phyloP scores from a whole-genome alignment of 1,140 invertebrate genomes.

The Pristionchus pacificus region DNA sequence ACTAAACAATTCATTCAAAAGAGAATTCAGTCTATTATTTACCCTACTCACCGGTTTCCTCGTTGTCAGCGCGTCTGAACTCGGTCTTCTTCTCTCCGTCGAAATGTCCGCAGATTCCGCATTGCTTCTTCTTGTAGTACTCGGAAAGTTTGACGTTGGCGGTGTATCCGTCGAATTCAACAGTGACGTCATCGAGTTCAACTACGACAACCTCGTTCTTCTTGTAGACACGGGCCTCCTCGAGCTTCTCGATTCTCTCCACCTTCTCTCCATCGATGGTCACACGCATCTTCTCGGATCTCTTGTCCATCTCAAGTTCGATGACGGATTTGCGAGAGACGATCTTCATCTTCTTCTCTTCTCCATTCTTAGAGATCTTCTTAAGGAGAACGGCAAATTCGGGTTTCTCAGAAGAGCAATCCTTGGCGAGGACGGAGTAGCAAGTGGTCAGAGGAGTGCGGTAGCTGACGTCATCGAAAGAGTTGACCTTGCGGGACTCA shows the following conservation, averaged over 20 bases:
- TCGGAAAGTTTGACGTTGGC: conserved; percentile 14
- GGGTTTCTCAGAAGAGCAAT: conserved; percentile 26
- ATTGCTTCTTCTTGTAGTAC: conserved; percentile 31
- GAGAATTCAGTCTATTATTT: too few species aligned
- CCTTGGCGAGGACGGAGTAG: conserved; percentile 33
- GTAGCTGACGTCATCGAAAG: conserved; percentile 28
- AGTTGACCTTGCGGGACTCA: conserved; percentile 25
- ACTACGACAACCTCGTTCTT: conserved; percentile 11
- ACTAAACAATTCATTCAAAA: too few species aligned
- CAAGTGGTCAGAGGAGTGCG: conserved; percentile 19
- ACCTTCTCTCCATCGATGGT: conserved; percentile 25
- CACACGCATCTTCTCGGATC: conserved; percentile 17
- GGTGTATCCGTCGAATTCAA: conserved; percentile 27
- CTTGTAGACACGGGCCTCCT: conserved; percentile 21
- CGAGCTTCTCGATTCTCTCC: conserved; percentile 1
- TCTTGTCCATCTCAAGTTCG: conserved; percentile 12
- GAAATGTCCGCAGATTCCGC: conserved; percentile 33
- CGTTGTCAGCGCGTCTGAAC: conserved; percentile 28
- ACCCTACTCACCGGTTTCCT: conserved; percentile 5
- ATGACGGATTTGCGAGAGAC: conserved; percentile 14
- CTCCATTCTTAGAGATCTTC: conserved; percentile 20
- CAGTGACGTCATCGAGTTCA: conserved; percentile 21
- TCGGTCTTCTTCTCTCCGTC: conserved; percentile 29
- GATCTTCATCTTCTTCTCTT: conserved; percentile 30
- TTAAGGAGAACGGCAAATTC: conserved; percentile 25